Conservation (phyloP, 2,113 vertebrate species). For the Xiphias gladius region DNA sequence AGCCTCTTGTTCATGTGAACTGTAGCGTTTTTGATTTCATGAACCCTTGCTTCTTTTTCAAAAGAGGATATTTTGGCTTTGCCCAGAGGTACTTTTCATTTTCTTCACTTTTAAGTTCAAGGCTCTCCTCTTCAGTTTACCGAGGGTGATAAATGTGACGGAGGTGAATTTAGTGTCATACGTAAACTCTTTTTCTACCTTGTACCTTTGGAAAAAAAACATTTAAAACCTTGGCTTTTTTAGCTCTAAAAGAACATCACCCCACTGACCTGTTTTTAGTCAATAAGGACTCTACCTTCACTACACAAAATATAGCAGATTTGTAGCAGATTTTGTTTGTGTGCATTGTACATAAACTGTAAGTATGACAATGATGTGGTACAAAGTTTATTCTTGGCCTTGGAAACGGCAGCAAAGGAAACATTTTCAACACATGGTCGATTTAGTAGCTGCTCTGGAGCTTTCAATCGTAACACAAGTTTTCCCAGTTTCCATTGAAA, state of each 20-base stretch:
- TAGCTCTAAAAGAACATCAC: neutral
- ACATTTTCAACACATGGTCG: neutral
- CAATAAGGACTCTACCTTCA: neutral
- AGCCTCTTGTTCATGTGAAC: neutral
- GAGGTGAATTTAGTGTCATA: neutral
- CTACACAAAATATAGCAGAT: neutral
- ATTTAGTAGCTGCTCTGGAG: neutral
- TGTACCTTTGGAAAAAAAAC: neutral
- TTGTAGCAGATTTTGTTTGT: neutral
- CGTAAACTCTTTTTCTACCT: too few relatives aligned
- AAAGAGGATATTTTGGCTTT: neutral
- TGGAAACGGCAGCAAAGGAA: neutral
- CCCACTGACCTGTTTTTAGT: neutral
- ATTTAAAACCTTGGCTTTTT: neutral
- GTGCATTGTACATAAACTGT: neutral
- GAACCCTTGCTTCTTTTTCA: neutral
- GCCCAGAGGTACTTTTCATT: neutral
- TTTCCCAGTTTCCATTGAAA: neutral
- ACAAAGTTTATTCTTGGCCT: neutral
- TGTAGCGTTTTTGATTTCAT: neutral
- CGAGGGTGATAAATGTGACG: neutral
- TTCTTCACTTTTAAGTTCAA: neutral
- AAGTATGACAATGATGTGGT: too few relatives aligned
- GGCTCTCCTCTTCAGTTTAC: neutral
- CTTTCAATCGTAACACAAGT: neutral